Conservation (phyloP, 2,113 vertebrate genomes). For the Asarcornis scutulata region DNA sequence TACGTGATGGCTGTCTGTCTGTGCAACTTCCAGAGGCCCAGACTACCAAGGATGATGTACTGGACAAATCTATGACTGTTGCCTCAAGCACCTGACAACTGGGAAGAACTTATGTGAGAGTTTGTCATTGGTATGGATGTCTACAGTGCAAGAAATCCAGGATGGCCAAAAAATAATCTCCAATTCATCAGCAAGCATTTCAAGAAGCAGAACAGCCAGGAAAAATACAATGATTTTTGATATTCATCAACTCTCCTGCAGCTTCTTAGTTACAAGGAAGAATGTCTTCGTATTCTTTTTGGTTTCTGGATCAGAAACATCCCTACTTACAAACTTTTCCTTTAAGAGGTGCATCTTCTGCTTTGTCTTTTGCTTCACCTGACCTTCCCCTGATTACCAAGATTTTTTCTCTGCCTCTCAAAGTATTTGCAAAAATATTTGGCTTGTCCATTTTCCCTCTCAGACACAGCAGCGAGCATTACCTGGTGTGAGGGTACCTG, state of each 20-base stretch:
- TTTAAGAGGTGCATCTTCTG: neutral
- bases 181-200: neutral
- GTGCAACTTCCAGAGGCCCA: neutral
- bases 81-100: neutral
- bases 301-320: neutral
- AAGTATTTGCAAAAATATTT: neutral
- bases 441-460: neutral
- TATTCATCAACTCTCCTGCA: neutral
- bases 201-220: neutral
- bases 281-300: neutral
- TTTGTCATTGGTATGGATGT: conserved; percentile 1
- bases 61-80: neutral
- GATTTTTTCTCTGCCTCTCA: neutral
- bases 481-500: neutral
- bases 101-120: neutral
- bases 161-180: neutral
- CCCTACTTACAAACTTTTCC: neutral
- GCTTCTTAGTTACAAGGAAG: neutral
- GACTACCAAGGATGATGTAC: neutral
- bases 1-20: neutral
- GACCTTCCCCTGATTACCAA: neutral
- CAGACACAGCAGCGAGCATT: neutral
- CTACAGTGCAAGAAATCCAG: neutral
- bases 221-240: neutral
- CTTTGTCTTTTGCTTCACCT: neutral